These are phyloP conservation scores for Chaitophorus viminalis DNA, from an alignment of 2,888 invertebrate genomes.

Conservation along the genomic window DNA sequence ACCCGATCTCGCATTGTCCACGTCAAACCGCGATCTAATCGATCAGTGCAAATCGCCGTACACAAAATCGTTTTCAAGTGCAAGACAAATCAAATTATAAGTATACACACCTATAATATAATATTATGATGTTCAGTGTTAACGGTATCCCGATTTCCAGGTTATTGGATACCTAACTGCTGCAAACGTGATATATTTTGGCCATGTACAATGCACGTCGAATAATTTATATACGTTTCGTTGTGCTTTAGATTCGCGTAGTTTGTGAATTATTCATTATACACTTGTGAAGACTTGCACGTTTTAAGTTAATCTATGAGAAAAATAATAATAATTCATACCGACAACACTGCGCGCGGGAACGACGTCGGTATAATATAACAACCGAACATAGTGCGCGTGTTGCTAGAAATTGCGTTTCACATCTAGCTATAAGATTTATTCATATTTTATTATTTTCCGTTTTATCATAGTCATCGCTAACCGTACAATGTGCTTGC, in stretches of 20 bases:
- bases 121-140: too few relatives aligned
- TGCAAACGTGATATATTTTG: too few relatives aligned
- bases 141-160: constrained; percentile 28
- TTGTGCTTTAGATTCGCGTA: constrained; percentile 4
- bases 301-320: not conserved
- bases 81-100: constrained; percentile 19
- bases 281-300: constrained; percentile 16
- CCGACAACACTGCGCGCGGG: not conserved
- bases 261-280: constrained; percentile 23
- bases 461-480: not conserved
- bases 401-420: not conserved
- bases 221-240: constrained; percentile 12
- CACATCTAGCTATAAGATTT: not conserved
- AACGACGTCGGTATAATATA: not conserved
- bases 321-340: not conserved
- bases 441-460: not conserved
- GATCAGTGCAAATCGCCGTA: not conserved
- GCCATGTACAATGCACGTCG: too few relatives aligned
- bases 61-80: not conserved
- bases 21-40: constrained; percentile 12
- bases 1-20: not conserved
- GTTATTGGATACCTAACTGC: not conserved
- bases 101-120: not conserved
- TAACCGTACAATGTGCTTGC: not conserved
- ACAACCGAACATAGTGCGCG: not conserved